Evolutionary conservation across 2,113 vertebrate species (phyloP).

Genomic region (Notothenia rossii): DNA sequence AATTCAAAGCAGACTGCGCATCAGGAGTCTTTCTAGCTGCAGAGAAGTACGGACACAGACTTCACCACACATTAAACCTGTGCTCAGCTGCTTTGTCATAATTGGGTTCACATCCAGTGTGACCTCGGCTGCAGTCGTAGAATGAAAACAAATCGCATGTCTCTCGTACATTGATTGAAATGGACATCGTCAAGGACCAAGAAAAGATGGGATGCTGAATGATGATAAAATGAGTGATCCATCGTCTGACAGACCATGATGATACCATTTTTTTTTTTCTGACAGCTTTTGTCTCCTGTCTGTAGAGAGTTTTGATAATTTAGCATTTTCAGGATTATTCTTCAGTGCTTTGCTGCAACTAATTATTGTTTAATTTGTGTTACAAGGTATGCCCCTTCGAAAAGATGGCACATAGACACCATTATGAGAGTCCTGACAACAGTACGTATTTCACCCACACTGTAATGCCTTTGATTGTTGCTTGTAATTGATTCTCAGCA

Average conservation of each 20-base stretch:
- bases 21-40: slow-evolving; percentile 98
- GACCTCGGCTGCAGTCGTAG: not conserved
- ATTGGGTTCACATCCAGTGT: not conserved
- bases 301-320: not conserved
- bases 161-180: too few relatives aligned
- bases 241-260: slow-evolving; percentile 81
- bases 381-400: slow-evolving; percentile 97
- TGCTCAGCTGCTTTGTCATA: slow-evolving; percentile 1
- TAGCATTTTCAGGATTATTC: not conserved
- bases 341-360: not conserved
- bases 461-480: not conserved
- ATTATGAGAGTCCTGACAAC: slow-evolving; percentile 99
- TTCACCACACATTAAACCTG: slow-evolving; percentile 1
- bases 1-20: slow-evolving; percentile 99
- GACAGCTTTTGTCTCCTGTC: slow-evolving; percentile 65
- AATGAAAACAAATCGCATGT: too few relatives aligned
- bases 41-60: slow-evolving; percentile 90
- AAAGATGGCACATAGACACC: slow-evolving; percentile 99
- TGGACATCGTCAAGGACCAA: too few relatives aligned
- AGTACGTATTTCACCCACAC: slow-evolving; percentile 80
- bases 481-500: not conserved
- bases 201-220: slow-evolving; percentile 66
- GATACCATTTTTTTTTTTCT: slow-evolving; percentile 74
- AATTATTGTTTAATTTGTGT: slow-evolving; percentile 55
- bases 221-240: slow-evolving; percentile 85